phyloP scores from a whole-genome alignment of 2,113 vertebrate species.

The Caranx ignobilis region DNA sequence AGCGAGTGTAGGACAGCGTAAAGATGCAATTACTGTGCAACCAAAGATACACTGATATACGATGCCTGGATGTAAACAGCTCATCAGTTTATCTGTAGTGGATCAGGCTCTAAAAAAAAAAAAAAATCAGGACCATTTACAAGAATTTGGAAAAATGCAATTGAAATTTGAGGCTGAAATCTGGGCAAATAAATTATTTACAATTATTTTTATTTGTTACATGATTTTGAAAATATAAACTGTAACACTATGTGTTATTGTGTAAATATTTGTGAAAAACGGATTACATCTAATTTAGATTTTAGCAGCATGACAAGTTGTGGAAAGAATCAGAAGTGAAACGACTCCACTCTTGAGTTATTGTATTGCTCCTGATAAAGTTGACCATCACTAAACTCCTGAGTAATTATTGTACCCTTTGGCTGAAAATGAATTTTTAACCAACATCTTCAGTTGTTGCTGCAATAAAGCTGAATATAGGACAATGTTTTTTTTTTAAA shows the following conservation, averaged over 20 bases:
- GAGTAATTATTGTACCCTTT: constrained; percentile 10
- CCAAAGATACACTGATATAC: background rate
- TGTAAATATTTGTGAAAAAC: background rate
- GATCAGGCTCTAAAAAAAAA: background rate
- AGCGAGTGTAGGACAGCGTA: background rate
- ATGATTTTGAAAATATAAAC: background rate
- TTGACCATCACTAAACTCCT: constrained; percentile 12
- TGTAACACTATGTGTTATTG: background rate
- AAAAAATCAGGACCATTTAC: background rate
- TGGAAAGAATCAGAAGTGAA: background rate
- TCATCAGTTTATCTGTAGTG: background rate
- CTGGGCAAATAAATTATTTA: background rate
- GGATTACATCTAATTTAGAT: background rate
- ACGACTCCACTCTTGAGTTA: background rate
- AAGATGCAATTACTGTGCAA: background rate
- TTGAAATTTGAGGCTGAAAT: background rate
- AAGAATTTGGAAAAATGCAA: background rate
- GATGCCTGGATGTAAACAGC: background rate
- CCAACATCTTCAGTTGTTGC: constrained; percentile 17
- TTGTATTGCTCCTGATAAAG: background rate
- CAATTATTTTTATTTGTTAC: background rate
- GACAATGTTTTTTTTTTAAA: constrained; percentile 18
- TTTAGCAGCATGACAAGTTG: background rate
- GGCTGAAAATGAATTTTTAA: constrained; percentile 12
- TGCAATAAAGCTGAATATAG: constrained; percentile 31